These are phyloP conservation scores for Drosophila kambysellisi DNA, from an alignment of 2,888 invertebrate species.

Conservation along the genomic window DNA sequence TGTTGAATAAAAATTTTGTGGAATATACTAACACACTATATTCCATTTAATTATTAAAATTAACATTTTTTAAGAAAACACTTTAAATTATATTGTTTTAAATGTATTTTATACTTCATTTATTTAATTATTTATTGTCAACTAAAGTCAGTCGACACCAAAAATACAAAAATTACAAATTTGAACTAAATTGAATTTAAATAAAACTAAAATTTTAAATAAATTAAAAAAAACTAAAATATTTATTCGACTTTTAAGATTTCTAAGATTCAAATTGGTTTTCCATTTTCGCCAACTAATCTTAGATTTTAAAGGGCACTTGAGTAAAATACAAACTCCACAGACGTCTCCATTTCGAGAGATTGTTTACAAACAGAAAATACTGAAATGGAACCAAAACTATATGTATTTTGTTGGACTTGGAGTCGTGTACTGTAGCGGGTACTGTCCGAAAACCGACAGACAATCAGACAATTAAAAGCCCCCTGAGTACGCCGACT, in stretches of 20 bases:
- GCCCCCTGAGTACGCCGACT: conserved; percentile 68
- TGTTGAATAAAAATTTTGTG: neutral
- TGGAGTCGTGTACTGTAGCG: conserved; percentile 5
- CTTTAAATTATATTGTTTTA: neutral
- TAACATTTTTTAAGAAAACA: neutral
- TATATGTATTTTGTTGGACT: conserved; percentile 40
- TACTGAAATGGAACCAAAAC: conserved; percentile 31
- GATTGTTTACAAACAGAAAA: conserved; percentile 28
- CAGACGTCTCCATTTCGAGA: neutral
- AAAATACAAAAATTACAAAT: too few relatives aligned
- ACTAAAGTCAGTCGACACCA: too few relatives aligned
- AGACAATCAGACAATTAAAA: conserved; percentile 74
- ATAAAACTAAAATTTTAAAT: too few relatives aligned
- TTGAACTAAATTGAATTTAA: too few relatives aligned
- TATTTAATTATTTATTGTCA: too few relatives aligned
- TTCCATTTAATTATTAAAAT: neutral
- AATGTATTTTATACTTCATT: neutral
- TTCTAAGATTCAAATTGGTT: neutral
- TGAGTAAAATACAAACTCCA: neutral
- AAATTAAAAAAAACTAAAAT: too few relatives aligned
- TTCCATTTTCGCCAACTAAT: neutral
- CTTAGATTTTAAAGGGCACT: neutral
- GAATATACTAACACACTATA: neutral
- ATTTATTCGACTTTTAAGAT: too few relatives aligned
- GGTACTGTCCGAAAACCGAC: conserved; percentile 24